Percentiles rank a stretch among this genome's conserved stretches.
Evolutionary conservation across 2,888 invertebrate genomes (phyloP).

Genomic region (Vannuccia rotundouncinata): DNA sequence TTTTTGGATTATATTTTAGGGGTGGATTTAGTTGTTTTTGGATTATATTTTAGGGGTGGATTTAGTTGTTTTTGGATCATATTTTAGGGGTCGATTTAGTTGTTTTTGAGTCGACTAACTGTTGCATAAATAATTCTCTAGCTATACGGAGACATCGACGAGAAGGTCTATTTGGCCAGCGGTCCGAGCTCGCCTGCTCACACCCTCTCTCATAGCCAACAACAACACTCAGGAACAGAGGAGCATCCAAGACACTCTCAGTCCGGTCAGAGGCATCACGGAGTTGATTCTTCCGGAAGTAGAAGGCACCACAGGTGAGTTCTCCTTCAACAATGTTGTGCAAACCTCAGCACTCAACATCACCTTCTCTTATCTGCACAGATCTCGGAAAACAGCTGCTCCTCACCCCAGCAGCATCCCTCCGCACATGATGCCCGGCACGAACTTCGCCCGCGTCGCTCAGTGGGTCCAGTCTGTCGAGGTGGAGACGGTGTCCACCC

Average conservation of each 20-base stretch:
- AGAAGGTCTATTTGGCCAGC: background rate
- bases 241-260: background rate
- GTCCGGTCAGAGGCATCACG: background rate
- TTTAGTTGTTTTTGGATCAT: too few species aligned
- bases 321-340: background rate
- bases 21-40: too few species aligned
- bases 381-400: background rate
- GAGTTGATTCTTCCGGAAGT: background rate
- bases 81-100: too few species aligned
- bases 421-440: background rate
- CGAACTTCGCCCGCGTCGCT: conserved; percentile 46
- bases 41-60: too few species aligned
- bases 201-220: background rate
- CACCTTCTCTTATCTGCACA: background rate
- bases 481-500: conserved; percentile 32
- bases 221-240: background rate
- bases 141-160: background rate
- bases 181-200: conserved; percentile 3
- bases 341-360: background rate
- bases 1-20: too few species aligned
- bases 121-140: background rate
- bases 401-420: background rate
- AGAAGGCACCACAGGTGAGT: background rate
- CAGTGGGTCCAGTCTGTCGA: conserved; percentile 53
- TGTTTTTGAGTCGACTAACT: too few species aligned